phyloP scores from a whole-genome alignment of 2,888 invertebrate species.

The Protodeltote pygarga region DNA sequence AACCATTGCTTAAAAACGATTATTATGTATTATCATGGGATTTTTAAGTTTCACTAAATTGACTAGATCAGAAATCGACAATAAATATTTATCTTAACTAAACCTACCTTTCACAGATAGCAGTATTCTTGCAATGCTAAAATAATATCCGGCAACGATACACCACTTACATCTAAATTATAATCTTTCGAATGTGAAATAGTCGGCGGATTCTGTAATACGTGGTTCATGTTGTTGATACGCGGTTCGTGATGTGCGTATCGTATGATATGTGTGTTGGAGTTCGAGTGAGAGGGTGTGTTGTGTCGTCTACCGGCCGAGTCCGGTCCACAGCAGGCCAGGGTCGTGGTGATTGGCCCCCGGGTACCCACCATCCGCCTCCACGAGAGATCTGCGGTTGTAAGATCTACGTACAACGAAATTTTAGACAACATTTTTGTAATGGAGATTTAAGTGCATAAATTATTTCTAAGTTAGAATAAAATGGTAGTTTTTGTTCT shows the following conservation, averaged over 20 bases:
- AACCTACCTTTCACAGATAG: conserved; percentile 41
- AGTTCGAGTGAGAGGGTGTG: conserved; percentile 22
- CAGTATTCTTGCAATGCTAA: conserved; percentile 59
- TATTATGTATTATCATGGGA: neutral
- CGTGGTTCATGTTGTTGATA: conserved; percentile 5
- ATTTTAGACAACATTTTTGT: conserved; percentile 58
- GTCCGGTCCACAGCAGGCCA: conserved; percentile 89
- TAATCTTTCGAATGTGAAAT: conserved; percentile 30
- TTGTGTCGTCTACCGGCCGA: conserved; percentile 80
- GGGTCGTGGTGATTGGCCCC: conserved; percentile 89
- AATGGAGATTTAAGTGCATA: conserved; percentile 16
- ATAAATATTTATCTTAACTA: conserved; percentile 7
- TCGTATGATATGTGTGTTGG: conserved; percentile 15
- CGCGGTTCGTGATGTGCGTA: conserved; percentile 20
- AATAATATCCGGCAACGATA: conserved; percentile 53
- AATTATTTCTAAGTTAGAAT: no score
- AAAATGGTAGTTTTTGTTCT: no score
- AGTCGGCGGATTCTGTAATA: conserved; percentile 25
- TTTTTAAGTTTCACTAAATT: conserved; percentile 16
- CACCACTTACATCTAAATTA: conserved; percentile 34
- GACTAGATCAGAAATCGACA: conserved; percentile 34
- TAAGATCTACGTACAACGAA: conserved; percentile 84
- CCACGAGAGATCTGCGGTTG: conserved; percentile 88
- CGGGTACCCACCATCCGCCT: conserved; percentile 86
- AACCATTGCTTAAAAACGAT: neutral